phyloP scores from a whole-genome alignment of 2,113 vertebrate species.

The Channa argus region DNA sequence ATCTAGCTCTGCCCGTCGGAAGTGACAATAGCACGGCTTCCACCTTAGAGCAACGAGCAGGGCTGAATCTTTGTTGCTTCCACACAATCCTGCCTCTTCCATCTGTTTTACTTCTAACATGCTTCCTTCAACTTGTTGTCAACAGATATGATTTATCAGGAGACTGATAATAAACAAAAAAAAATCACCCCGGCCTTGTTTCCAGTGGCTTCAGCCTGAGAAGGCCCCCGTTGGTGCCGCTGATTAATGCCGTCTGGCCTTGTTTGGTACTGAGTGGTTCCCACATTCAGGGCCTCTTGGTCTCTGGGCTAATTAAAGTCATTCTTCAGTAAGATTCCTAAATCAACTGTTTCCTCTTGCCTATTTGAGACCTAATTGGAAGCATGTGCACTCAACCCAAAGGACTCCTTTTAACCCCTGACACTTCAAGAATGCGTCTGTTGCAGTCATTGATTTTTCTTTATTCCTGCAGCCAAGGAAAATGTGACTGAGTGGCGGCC shows the following conservation, averaged over 20 bases:
- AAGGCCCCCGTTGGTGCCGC: not conserved
- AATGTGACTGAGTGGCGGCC: not conserved
- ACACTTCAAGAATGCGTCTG: constrained; percentile 64
- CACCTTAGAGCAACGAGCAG: not conserved
- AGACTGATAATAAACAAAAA: constrained; percentile 19
- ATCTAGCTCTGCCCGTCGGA: constrained; percentile 28
- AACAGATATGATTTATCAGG: constrained; percentile 2
- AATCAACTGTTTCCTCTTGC: constrained; percentile 71
- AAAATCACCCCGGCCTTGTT: constrained; percentile 16
- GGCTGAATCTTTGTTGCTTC: constrained; percentile 18
- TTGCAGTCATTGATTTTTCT: constrained; percentile 28
- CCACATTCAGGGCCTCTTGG: constrained; percentile 29
- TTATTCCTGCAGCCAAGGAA: not conserved
- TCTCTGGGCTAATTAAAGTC: constrained; percentile 74
- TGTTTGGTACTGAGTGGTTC: constrained; percentile 31
- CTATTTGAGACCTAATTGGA: constrained; percentile 71
- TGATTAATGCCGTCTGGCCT: constrained; percentile 40
- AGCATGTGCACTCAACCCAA: constrained; percentile 69
- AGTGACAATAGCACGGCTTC: constrained; percentile 9
- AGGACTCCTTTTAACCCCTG: constrained; percentile 60
- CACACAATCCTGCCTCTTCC: not conserved
- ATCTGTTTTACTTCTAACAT: constrained; percentile 18
- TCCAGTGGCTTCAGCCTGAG: constrained; percentile 1
- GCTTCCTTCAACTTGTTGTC: constrained; percentile 12
- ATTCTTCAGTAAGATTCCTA: constrained; percentile 76